A percentile compares a stretch with the other conserved stretches of the same genome.
Evolutionary conservation across 2,888 invertebrate genomes (phyloP).

Genomic region (Platynereis dumerilii): DNA sequence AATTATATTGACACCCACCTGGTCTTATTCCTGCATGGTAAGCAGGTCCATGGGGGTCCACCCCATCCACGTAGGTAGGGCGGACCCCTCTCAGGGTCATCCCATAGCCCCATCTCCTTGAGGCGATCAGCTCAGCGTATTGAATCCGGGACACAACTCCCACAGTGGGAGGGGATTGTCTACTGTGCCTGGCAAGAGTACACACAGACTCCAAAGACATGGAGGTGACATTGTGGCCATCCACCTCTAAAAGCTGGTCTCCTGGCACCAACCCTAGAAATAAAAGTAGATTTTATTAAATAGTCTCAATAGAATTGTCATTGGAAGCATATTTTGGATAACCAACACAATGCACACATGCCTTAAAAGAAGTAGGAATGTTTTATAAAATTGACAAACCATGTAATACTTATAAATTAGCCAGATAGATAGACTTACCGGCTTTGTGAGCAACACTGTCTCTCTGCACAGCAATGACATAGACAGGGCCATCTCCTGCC

Average conservation of each 20-base stretch:
- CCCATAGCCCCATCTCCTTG: slow-evolving; percentile 49
- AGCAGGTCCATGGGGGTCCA: slow-evolving; percentile 55
- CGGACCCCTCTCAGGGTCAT: slow-evolving; percentile 47
- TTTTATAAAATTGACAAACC: too few relatives aligned
- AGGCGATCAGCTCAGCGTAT: slow-evolving; percentile 45
- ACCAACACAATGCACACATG: too few relatives aligned
- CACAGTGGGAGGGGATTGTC: slow-evolving; percentile 50
- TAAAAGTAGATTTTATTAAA: too few relatives aligned
- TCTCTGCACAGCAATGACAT: slow-evolving; percentile 54
- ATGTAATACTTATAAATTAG: too few relatives aligned
- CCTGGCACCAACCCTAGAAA: slow-evolving; percentile 40
- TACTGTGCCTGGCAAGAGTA: slow-evolving; percentile 46
- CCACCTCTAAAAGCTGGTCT: slow-evolving; percentile 59
- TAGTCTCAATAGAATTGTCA: too few relatives aligned
- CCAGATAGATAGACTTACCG: too few relatives aligned
- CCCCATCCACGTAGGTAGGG: slow-evolving; percentile 50
- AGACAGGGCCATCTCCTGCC: slow-evolving; percentile 58
- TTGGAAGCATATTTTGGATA: too few relatives aligned
- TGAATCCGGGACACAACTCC: slow-evolving; percentile 56
- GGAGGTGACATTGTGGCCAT: slow-evolving; percentile 55
- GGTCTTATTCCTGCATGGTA: slow-evolving; percentile 51
- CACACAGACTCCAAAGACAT: slow-evolving; percentile 52
- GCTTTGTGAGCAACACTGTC: slow-evolving; percentile 54
- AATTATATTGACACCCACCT: too few relatives aligned
- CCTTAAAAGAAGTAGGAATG: too few relatives aligned